Conservation (phyloP, 64 coral and sea anemone species). For the Hydrozoanthus tunicans region DNA sequence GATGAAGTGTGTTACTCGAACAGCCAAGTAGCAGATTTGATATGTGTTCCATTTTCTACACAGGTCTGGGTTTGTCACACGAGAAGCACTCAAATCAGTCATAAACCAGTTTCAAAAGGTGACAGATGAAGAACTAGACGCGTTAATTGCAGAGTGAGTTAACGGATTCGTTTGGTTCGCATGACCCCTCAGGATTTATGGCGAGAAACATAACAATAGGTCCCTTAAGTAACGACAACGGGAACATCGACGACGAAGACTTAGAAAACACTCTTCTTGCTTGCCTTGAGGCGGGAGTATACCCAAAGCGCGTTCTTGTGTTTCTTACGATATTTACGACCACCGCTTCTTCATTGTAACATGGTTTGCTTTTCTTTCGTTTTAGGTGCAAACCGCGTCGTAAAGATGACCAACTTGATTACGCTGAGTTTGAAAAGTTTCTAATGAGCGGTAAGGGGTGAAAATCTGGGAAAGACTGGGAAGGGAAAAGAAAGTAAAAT, state of each 20-base stretch:
- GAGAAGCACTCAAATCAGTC: constrained; percentile 35
- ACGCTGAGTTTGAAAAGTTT: constrained; percentile 50
- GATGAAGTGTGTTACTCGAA: not conserved
- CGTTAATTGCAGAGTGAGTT: constrained; percentile 25
- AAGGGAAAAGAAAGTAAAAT: too few relatives aligned
- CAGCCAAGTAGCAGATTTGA: not conserved
- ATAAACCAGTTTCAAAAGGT: constrained; percentile 25
- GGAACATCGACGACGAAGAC: too few relatives aligned
- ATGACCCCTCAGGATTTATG: not conserved
- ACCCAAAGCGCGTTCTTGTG: not conserved
- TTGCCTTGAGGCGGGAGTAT: not conserved
- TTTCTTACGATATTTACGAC: too few relatives aligned
- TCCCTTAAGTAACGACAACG: too few relatives aligned
- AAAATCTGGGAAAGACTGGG: too few relatives aligned
- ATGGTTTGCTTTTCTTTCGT: not conserved
- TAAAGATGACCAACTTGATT: constrained; percentile 51
- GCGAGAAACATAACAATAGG: too few relatives aligned
- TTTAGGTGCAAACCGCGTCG: constrained; percentile 40
- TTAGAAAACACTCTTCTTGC: not conserved
- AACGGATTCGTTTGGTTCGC: not conserved
- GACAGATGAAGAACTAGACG: constrained; percentile 35
- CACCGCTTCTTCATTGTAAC: not conserved
- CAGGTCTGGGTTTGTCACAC: constrained; percentile 53
- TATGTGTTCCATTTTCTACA: not conserved
- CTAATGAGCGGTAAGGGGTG: constrained; percentile 8